Percentiles rank a stretch among this genome's conserved stretches.
Evolutionary conservation across 2,888 invertebrate species (phyloP).

Genomic region (Resseliella maxima): DNA sequence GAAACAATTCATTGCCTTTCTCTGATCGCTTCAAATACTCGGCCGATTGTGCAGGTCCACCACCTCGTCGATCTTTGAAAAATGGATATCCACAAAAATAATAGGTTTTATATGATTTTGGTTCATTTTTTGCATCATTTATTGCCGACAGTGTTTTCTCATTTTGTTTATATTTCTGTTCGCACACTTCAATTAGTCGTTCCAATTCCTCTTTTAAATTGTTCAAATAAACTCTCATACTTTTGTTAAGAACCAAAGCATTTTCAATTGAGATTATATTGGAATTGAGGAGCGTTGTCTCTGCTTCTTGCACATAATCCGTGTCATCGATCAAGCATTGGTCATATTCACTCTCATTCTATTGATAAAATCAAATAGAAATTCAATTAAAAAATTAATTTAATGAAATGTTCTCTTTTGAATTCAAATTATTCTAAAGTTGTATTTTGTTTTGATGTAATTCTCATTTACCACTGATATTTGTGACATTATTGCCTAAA

Average conservation of each 20-base stretch:
- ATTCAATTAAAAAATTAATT: neutral
- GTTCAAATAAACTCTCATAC: conserved; percentile 62
- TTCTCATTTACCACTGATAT: neutral
- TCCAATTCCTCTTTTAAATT: conserved; percentile 60
- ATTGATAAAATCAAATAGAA: neutral
- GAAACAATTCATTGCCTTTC: conserved; percentile 65
- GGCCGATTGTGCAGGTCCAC: conserved; percentile 71
- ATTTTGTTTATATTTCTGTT: conserved; percentile 62
- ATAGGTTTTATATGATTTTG: conserved; percentile 61
- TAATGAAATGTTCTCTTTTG: neutral
- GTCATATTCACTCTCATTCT: conserved; percentile 30
- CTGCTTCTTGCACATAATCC: conserved; percentile 32
- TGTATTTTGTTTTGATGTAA: too few species aligned
- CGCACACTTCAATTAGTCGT: conserved; percentile 60
- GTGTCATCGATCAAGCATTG: neutral
- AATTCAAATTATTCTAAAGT: too few species aligned
- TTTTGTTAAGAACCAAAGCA: conserved; percentile 62
- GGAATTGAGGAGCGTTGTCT: conserved; percentile 35
- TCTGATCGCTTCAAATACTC: conserved; percentile 70
- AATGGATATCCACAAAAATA: conserved; percentile 73
- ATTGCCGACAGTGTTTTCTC: conserved; percentile 59
- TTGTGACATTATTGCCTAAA: neutral
- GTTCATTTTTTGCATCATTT: conserved; percentile 57
- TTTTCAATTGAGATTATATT: conserved; percentile 58
- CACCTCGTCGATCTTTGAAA: conserved; percentile 73